These are phyloP conservation scores for Dinocampus coccinellae DNA, from an alignment of 2,888 invertebrate genomes.

Conservation along the genomic window DNA sequence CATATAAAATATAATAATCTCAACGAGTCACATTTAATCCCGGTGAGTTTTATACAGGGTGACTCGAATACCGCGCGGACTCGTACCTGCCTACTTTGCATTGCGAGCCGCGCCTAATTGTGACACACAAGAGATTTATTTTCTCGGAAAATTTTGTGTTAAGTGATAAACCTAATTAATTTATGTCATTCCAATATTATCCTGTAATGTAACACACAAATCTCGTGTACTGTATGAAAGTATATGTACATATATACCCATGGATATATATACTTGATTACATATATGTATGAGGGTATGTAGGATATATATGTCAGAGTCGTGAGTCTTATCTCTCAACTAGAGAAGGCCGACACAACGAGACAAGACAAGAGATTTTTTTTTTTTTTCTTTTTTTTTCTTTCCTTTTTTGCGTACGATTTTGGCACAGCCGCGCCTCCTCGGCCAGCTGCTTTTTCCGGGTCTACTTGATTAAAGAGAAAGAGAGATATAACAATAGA, in stretches of 20 bases:
- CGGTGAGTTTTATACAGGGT: slow-evolving; percentile 35
- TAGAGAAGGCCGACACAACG: neutral
- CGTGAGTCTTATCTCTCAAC: neutral
- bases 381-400: neutral
- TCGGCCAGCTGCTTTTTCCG: slow-evolving; percentile 29
- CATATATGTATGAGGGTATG: too few relatives aligned
- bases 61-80: slow-evolving; percentile 18
- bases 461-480: slow-evolving; percentile 8
- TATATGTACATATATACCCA: neutral
- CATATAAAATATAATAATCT: slow-evolving; percentile 8
- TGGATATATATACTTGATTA: neutral
- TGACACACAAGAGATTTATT: neutral
- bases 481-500: slow-evolving; percentile 13
- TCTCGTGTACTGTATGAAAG: too few relatives aligned
- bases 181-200: neutral
- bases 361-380: neutral
- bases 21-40: slow-evolving; percentile 19
- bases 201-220: too few relatives aligned
- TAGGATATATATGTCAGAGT: neutral
- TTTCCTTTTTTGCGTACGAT: slow-evolving; percentile 10
- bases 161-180: neutral
- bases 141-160: neutral
- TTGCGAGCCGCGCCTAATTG: slow-evolving; percentile 16
- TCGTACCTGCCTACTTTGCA: neutral
- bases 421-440: slow-evolving; percentile 20